Base-by-base conservation (phyloP, 2,888 invertebrate species). In the Ormyrus labotus region DNA sequence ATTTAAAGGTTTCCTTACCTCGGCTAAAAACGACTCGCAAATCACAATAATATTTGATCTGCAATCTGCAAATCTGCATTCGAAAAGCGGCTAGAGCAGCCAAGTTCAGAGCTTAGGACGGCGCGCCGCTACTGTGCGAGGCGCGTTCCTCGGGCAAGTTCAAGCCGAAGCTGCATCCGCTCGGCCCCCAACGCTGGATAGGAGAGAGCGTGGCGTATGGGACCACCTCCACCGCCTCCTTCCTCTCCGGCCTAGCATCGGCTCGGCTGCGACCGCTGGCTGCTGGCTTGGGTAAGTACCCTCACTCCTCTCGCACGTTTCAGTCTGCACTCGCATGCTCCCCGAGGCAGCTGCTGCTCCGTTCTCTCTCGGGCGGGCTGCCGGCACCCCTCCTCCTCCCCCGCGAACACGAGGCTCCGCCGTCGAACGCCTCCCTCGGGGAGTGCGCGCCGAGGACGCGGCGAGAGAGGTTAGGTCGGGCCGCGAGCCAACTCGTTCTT, bases 241-340 rank as follows among this genome's bases (percentile, higher is more conserved):
- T 86, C 85, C 83, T 84, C 82, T 81, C 84, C 83, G 85, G 84
- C 83, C 86, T 86, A 85, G 84, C 80, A 83, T 84, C 84, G 81
- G 84, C 79, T 82, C 76, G 74, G 84, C 83, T 73, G 83, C 83
- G 81, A 86, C 86, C 88, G 88, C 87, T 34, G 76, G 84, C 83
- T 73, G 83, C 83, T 80, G 85, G 86, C 88, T 87, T 87, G 89
- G 90, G 90, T 90, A 90, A 90, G 90, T 90, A 90, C 87, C 88
- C 88, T 88, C 89, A 84, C 85, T 86, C 87, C 85, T 85, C 85
- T 85, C 84, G 85, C 86, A 85, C 87, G 87, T 88, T 88, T 90
- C 90, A 90, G 90, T 90, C 89, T 89, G 90, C 90, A 90, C 88
- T 89, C 90, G 90, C 90, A 89, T 90, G 90, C 87, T 88, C 89